Conservation (phyloP, 2,113 vertebrate species). For the Reinhardtius hippoglossoides region DNA sequence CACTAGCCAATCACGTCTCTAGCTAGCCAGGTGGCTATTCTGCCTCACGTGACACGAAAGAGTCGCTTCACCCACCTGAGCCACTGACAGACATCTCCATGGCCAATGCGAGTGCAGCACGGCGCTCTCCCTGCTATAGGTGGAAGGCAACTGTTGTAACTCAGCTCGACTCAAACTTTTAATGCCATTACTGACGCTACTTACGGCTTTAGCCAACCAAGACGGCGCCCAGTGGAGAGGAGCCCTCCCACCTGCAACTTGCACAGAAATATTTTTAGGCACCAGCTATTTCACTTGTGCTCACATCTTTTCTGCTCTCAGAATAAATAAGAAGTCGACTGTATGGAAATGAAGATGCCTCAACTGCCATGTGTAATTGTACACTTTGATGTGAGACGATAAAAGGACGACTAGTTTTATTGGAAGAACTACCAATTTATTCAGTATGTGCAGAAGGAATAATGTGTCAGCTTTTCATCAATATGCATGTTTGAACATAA, state of each 20-base stretch:
- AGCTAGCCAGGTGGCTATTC: slow-evolving; percentile 29
- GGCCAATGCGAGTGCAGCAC: slow-evolving; percentile 65
- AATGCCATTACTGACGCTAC: slow-evolving; percentile 79
- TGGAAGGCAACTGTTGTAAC: slow-evolving; percentile 69
- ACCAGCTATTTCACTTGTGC: slow-evolving; percentile 12
- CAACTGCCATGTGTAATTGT: slow-evolving; percentile 26
- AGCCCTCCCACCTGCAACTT: slow-evolving; percentile 72
- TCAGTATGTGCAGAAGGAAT: slow-evolving; percentile 53
- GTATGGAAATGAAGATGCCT: slow-evolving; percentile 37
- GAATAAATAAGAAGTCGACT: slow-evolving; percentile 25
- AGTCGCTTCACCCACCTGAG: slow-evolving; percentile 78
- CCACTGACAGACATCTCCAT: slow-evolving; percentile 80
- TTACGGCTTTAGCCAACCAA: slow-evolving; percentile 82
- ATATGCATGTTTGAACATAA: slow-evolving; percentile 70
- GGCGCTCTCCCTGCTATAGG: slow-evolving; percentile 62
- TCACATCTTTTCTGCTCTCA: slow-evolving; percentile 29
- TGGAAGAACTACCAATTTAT: slow-evolving; percentile 53
- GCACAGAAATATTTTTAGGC: slow-evolving; percentile 40
- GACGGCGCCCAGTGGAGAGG: slow-evolving; percentile 42
- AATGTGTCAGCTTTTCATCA: slow-evolving; percentile 65
- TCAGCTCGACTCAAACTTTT: slow-evolving; percentile 68
- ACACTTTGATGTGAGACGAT: slow-evolving; percentile 55
- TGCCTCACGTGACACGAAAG: slow-evolving; percentile 58
- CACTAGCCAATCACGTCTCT: slow-evolving; percentile 43
- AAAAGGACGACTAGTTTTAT: slow-evolving; percentile 24